phyloP scores from a whole-genome alignment of 2,797 vertebrate species.

The Sebastes goodei region DNA sequence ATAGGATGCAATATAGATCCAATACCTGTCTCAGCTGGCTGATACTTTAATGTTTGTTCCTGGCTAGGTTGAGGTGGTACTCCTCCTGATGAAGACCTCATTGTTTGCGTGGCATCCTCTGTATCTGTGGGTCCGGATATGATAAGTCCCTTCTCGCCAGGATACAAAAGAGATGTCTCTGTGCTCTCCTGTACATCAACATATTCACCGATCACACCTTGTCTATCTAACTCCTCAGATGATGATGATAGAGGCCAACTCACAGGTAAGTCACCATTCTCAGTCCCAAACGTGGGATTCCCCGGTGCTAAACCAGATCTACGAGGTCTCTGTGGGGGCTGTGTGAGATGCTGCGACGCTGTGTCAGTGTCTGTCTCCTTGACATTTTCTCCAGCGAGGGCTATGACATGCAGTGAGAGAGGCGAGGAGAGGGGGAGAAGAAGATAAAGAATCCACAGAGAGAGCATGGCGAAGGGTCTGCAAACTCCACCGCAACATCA shows the following conservation, averaged over 20 bases:
- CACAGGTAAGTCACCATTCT: constrained; percentile 47
- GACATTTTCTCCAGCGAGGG: constrained; percentile 36
- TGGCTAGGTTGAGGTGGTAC: background rate
- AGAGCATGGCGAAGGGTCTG: constrained; percentile 65
- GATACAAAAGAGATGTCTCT: constrained; percentile 28
- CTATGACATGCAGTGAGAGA: constrained; percentile 26
- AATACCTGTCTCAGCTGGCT: constrained; percentile 33
- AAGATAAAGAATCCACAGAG: constrained; percentile 58
- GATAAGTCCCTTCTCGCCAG: constrained; percentile 10
- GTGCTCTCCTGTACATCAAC: constrained; percentile 51
- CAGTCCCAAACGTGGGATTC: constrained; percentile 23
- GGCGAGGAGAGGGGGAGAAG: constrained; percentile 62
- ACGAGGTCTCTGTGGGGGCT: constrained; percentile 21
- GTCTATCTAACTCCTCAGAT: constrained; percentile 53
- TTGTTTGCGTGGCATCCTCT: constrained; percentile 11
- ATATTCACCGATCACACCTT: constrained; percentile 77
- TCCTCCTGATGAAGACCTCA: constrained; percentile 13
- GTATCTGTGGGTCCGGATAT: constrained; percentile 16
- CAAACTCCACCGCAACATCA: constrained; percentile 54
- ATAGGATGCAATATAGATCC: constrained; percentile 19
- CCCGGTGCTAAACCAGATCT: constrained; percentile 13
- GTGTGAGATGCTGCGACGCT: background rate
- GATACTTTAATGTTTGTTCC: constrained; percentile 24
- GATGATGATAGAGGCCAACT: constrained; percentile 36
- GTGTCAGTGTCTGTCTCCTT: constrained; percentile 25